phyloP scores from a whole-genome alignment of 2,888 invertebrate species.

The Drosophila parthenogenetica region DNA sequence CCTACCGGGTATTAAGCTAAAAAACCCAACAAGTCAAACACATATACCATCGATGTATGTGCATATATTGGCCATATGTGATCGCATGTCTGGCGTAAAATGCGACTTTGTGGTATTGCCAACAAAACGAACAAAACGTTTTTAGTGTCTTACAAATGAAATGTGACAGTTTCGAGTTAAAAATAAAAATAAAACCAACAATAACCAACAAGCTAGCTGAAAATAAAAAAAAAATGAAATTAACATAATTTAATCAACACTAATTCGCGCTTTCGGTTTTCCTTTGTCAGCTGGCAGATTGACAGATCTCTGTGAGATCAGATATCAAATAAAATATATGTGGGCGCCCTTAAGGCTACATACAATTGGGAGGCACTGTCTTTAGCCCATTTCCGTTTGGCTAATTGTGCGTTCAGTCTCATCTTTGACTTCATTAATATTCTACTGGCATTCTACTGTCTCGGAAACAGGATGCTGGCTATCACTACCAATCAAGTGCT shows the following conservation, averaged over 20 bases:
- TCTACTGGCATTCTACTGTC: slow-evolving; percentile 41
- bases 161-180: slow-evolving; percentile 76
- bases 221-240: slow-evolving; percentile 54
- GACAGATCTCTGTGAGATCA: slow-evolving; percentile 45
- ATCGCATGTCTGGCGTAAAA: slow-evolving; percentile 62
- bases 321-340: slow-evolving; percentile 39
- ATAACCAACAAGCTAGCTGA: neutral
- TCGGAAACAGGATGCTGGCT: slow-evolving; percentile 80
- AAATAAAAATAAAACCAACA: slow-evolving; percentile 60
- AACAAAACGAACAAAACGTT: slow-evolving; percentile 72
- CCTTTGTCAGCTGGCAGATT: slow-evolving; percentile 30
- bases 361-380: slow-evolving; percentile 3
- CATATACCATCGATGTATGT: slow-evolving; percentile 17
- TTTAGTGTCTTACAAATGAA: slow-evolving; percentile 78
- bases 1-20: neutral
- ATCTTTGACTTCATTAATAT: slow-evolving; percentile 58
- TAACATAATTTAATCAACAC: slow-evolving; percentile 80
- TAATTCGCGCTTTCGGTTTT: slow-evolving; percentile 72
- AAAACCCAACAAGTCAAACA: slow-evolving; percentile 42
- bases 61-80: slow-evolving; percentile 55
- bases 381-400: slow-evolving; percentile 56
- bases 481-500: slow-evolving; percentile 63
- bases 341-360: slow-evolving; percentile 61
- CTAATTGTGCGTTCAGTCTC: slow-evolving; percentile 56
- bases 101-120: slow-evolving; percentile 56